Evolutionary conservation across 2,797 vertebrate genomes (phyloP).

Genomic region (Leptoclinus maculatus): DNA sequence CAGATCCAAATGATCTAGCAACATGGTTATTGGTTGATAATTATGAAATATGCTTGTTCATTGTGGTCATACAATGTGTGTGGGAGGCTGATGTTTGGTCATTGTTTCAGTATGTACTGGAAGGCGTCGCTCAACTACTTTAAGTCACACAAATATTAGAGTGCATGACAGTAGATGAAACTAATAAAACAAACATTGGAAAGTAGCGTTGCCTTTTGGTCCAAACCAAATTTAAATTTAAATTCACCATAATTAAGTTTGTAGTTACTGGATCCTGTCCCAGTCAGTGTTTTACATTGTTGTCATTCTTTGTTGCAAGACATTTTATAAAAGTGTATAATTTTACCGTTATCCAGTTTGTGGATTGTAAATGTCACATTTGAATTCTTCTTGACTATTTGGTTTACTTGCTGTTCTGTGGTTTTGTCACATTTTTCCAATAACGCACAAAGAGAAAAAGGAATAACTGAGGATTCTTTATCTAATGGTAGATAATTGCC

Average conservation of each 20-base stretch:
- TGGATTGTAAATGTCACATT: background rate
- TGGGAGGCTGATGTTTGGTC: background rate
- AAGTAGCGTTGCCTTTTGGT: background rate
- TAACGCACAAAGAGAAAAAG: background rate
- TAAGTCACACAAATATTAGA: background rate
- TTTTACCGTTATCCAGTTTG: background rate
- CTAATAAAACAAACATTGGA: background rate
- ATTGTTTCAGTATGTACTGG: background rate
- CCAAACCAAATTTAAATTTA: background rate
- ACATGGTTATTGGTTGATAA: constrained; percentile 5
- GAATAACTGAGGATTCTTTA: constrained; percentile 9
- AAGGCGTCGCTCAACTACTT: background rate
- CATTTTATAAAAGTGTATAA: constrained; percentile 7
- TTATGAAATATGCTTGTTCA: background rate
- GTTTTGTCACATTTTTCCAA: constrained; percentile 24
- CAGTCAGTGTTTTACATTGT: constrained; percentile 16
- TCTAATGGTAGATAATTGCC: constrained; percentile 20
- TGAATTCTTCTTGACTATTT: background rate
- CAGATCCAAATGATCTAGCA: background rate
- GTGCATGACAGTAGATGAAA: background rate
- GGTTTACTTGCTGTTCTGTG: constrained; percentile 3
- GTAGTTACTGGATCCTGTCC: background rate
- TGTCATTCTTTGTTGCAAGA: constrained; percentile 33
- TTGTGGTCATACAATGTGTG: background rate
- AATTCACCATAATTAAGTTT: constrained; percentile 23